A percentile compares a stretch with the other conserved stretches of the same genome.
Conservation (phyloP, 2,888 invertebrate species). For the Tetramorium bicarinatum region DNA sequence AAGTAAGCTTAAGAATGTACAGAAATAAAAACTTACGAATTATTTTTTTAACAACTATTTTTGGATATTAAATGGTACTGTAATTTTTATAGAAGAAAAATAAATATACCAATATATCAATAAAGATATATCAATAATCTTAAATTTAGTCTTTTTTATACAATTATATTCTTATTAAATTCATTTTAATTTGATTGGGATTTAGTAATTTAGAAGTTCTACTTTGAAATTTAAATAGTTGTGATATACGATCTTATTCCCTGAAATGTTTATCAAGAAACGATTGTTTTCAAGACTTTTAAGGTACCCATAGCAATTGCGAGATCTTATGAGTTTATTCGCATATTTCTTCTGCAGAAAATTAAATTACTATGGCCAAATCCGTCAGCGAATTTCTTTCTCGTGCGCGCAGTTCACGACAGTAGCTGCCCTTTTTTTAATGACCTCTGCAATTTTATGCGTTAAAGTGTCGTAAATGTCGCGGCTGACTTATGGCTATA, state of each 20-base stretch:
- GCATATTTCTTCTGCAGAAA: neutral
- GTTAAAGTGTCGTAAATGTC: conserved; percentile 59
- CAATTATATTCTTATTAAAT: neutral
- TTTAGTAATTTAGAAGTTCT: neutral
- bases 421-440: conserved; percentile 47
- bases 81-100: neutral
- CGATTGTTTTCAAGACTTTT: neutral
- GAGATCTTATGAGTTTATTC: neutral
- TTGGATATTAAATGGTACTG: neutral
- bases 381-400: neutral
- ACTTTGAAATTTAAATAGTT: neutral
- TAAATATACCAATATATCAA: no score
- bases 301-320: neutral
- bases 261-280: neutral
- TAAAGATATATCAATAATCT: neutral
- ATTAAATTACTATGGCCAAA: conserved; percentile 7
- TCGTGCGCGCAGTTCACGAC: neutral
- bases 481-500: conserved; percentile 60
- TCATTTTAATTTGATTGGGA: neutral
- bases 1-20: neutral
- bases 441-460: conserved; percentile 44
- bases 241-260: neutral
- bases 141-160: neutral
- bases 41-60: neutral
- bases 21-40: neutral